phyloP scores from a whole-genome alignment of 2,888 invertebrate genomes.

The Stegana nigrithorax region DNA sequence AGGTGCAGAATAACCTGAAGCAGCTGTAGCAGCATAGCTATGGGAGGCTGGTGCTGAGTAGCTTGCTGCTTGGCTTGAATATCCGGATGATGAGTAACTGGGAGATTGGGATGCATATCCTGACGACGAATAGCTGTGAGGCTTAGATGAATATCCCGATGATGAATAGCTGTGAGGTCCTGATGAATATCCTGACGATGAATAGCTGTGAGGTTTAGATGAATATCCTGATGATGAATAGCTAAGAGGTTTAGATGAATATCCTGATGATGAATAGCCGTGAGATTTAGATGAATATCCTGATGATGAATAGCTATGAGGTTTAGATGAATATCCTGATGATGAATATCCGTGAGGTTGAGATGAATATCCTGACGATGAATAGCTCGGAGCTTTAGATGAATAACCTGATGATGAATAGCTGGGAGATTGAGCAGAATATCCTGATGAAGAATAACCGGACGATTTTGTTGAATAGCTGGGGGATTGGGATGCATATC shows the following conservation, averaged over 20 bases:
- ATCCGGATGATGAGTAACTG: background rate
- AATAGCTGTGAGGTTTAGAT: background rate
- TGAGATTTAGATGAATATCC: background rate
- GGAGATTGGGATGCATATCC: background rate
- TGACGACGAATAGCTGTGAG: slow-evolving; percentile 7
- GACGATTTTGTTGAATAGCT: slow-evolving; percentile 27
- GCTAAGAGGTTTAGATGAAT: slow-evolving; percentile 1
- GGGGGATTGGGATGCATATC: slow-evolving; percentile 23
- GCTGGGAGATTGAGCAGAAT: slow-evolving; percentile 21
- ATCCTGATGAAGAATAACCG: slow-evolving; percentile 3
- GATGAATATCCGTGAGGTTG: slow-evolving; percentile 14
- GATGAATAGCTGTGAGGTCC: background rate
- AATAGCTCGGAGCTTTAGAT: slow-evolving; percentile 24
- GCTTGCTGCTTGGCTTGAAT: slow-evolving; percentile 3
- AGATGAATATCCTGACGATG: slow-evolving; percentile 23
- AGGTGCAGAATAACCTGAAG: slow-evolving; percentile 8
- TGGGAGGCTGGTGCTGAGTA: background rate
- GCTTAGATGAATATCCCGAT: no score
- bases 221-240: background rate
- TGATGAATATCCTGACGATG: background rate
- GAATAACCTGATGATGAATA: slow-evolving; percentile 29
- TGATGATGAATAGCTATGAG: background rate
- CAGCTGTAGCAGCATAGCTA: slow-evolving; percentile 1
- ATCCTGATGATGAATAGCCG: slow-evolving; percentile 10
- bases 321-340: no score